Percentiles rank a stretch among this genome's conserved stretches.
These are phyloP conservation scores for Hypotaenidia philippensis DNA, from an alignment of 2,797 vertebrate genomes.

Conservation along the genomic window DNA sequence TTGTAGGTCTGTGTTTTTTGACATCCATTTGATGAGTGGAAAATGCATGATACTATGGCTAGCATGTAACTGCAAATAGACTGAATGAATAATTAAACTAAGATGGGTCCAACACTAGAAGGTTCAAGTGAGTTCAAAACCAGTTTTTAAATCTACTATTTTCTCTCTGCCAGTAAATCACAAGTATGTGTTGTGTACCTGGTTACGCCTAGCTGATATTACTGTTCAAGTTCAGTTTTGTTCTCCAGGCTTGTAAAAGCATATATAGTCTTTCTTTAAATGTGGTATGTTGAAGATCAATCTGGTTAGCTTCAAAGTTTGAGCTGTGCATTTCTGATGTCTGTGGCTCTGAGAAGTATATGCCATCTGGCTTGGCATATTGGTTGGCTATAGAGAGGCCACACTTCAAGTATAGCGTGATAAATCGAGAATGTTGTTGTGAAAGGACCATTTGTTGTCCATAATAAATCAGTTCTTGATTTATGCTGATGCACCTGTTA, in stretches of 20 bases:
- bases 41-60: not conserved
- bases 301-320: not conserved
- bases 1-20: not conserved
- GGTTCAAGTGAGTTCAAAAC: not conserved
- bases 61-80: not conserved
- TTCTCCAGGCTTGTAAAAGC: not conserved
- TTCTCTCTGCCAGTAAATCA: not conserved
- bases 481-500: not conserved
- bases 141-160: not conserved
- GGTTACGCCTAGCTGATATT: not conserved
- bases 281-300: not conserved
- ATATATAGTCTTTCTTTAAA: not conserved
- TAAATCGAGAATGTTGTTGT: not conserved
- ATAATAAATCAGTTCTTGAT: not conserved
- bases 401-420: not conserved
- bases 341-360: not conserved
- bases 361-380: conserved; percentile 13
- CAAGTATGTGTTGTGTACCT: not conserved
- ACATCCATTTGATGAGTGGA: not conserved
- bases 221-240: not conserved
- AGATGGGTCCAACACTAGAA: not conserved
- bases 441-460: not conserved
- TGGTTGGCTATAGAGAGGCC: not conserved
- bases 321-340: not conserved
- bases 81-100: not conserved